Conservation (phyloP, 2,888 invertebrate genomes). For the Dolomedes plantarius region DNA sequence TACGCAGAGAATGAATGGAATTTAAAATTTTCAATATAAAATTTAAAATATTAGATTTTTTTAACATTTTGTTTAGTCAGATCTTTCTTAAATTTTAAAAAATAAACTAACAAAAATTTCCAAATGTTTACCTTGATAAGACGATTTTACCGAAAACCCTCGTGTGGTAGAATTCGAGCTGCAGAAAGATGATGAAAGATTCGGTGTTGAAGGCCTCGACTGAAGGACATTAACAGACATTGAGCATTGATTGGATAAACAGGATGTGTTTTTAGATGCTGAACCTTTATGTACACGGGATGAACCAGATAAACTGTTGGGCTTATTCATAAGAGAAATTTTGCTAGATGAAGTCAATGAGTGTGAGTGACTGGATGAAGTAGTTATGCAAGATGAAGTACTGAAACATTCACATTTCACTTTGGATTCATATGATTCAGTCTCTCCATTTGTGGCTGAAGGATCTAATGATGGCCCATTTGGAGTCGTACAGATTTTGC, state of each 20-base stretch:
- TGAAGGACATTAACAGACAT: conserved; percentile 21
- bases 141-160: conserved; percentile 18
- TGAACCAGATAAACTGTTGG: conserved; percentile 4
- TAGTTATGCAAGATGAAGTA: not conserved
- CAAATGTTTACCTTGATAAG: conserved; percentile 43
- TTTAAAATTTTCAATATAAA: too few species aligned
- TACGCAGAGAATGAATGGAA: too few species aligned
- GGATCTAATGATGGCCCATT: conserved; percentile 14
- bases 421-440: conserved; percentile 10
- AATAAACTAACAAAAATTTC: too few species aligned
- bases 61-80: too few species aligned
- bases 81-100: too few species aligned
- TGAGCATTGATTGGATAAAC: conserved; percentile 16
- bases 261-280: conserved; percentile 16
- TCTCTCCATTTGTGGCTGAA: conserved; percentile 23
- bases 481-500: not conserved
- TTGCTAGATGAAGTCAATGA: not conserved
- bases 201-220: conserved; percentile 4
- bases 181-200: not conserved
- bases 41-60: too few species aligned
- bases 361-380: not conserved
- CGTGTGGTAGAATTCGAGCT: not conserved
- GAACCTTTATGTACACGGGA: not conserved
- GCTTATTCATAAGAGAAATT: conserved; percentile 5
- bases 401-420: conserved; percentile 25